These are phyloP conservation scores for Trichomalopsis sarcophagae DNA, from an alignment of 1,140 invertebrate species.

Conservation along the genomic window DNA sequence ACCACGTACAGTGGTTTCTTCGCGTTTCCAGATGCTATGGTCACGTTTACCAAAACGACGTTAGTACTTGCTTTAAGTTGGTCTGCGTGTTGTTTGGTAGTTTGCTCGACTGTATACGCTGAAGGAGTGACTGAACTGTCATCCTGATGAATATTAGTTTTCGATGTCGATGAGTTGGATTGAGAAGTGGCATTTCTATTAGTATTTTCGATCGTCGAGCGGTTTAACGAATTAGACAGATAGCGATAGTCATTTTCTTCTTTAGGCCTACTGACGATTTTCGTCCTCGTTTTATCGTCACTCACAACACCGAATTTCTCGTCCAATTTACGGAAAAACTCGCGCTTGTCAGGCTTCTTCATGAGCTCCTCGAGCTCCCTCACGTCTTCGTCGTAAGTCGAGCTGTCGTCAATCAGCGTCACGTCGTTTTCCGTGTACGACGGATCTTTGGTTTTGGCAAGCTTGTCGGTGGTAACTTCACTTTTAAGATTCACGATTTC, in stretches of 20 bases:
- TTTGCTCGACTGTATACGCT: background rate
- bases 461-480: constrained; percentile 48
- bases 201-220: background rate
- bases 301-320: constrained; percentile 57
- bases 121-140: background rate
- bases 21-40: constrained; percentile 80
- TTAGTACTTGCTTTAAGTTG: background rate
- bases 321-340: constrained; percentile 66
- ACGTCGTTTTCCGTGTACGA: constrained; percentile 22
- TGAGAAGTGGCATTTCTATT: background rate
- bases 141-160: background rate
- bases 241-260: background rate
- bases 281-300: constrained; percentile 15
- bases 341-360: constrained; percentile 63
- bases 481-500: constrained; percentile 73
- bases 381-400: constrained; percentile 31
- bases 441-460: background rate
- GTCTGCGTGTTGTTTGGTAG: constrained; percentile 35
- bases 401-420: constrained; percentile 35
- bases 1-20: constrained; percentile 82
- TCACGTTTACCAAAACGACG: constrained; percentile 83
- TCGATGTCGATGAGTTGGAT: background rate
- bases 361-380: constrained; percentile 62
- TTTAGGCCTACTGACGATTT: constrained; percentile 22
- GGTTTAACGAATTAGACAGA: constrained; percentile 28